Percentiles rank a stretch among this genome's conserved stretches.
Evolutionary conservation across 2,888 invertebrate genomes (phyloP).

Genomic region (Drosophila borborema): DNA sequence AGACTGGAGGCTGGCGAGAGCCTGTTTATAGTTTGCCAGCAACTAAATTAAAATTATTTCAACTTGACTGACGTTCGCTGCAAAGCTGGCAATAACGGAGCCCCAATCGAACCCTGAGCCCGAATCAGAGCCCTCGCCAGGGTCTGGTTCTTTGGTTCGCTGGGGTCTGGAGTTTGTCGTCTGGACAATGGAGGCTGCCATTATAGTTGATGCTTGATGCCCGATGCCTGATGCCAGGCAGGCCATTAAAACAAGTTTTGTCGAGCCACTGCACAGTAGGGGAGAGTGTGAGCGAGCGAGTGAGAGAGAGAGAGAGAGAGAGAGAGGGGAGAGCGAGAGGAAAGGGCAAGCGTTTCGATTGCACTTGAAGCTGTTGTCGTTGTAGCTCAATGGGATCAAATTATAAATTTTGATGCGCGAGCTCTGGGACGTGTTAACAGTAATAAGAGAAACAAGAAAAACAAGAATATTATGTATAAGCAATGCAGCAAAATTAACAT

Average conservation of each 20-base stretch:
- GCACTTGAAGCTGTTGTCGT: constrained; percentile 41
- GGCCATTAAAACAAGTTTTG: constrained; percentile 71
- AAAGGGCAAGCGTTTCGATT: constrained; percentile 55
- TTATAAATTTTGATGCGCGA: constrained; percentile 62
- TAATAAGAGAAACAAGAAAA: constrained; percentile 6
- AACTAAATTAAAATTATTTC: constrained; percentile 76
- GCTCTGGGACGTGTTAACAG: constrained; percentile 17
- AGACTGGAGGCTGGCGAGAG: constrained; percentile 25
- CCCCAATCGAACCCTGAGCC: constrained; percentile 15
- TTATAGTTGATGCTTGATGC: constrained; percentile 18
- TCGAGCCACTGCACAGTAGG: constrained; percentile 13
- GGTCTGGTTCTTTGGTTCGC: neutral
- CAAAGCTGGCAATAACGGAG: constrained; percentile 62
- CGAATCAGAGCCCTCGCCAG: neutral
- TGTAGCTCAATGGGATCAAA: constrained; percentile 59
- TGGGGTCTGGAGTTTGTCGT: constrained; percentile 13
- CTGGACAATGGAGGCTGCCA: constrained; percentile 25
- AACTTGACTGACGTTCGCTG: constrained; percentile 68
- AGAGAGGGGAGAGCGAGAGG: neutral
- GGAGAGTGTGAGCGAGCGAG: neutral
- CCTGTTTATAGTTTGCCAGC: constrained; percentile 73
- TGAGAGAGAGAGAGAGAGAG: neutral
- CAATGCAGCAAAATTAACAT: neutral
- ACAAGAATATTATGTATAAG: neutral
- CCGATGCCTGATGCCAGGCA: constrained; percentile 39